A percentile compares a stretch with the other conserved stretches of the same genome.
These are phyloP conservation scores for Temnothorax rugatulus DNA, from an alignment of 2,888 invertebrate species.

Conservation along the genomic window DNA sequence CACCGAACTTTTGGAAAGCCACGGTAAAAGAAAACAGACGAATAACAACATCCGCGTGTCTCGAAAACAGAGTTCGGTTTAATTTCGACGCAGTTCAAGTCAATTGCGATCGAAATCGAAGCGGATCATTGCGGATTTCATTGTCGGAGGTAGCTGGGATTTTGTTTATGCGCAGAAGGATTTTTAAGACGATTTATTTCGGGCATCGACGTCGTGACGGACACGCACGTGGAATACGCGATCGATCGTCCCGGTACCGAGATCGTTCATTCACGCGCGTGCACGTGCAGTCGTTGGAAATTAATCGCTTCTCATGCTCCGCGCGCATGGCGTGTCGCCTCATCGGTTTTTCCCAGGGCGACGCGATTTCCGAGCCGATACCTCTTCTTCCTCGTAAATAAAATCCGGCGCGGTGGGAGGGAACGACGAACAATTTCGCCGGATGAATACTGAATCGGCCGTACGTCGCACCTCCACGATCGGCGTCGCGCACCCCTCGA, in stretches of 20 bases:
- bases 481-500: background rate
- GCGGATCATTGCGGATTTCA: background rate
- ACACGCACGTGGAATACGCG: constrained; percentile 49
- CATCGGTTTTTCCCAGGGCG: constrained; percentile 75
- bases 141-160: background rate
- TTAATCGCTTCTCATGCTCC: constrained; percentile 62
- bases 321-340: constrained; percentile 53
- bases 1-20: background rate
- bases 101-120: background rate
- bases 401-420: constrained; percentile 59
- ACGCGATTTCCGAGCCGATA: constrained; percentile 75
- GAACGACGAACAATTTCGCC: constrained; percentile 76
- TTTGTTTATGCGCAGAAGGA: constrained; percentile 28
- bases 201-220: constrained; percentile 19
- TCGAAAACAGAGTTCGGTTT: background rate
- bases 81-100: background rate
- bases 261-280: background rate
- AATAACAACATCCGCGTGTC: background rate
- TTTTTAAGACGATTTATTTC: constrained; percentile 34
- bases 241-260: constrained; percentile 37
- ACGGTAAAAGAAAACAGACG: background rate
- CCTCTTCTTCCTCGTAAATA: constrained; percentile 68
- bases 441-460: constrained; percentile 76
- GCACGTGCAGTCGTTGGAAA: constrained; percentile 66
- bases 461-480: constrained; percentile 1